Evolutionary conservation across 2,113 vertebrate genomes (phyloP).

Genomic region (Numenius arquata): DNA sequence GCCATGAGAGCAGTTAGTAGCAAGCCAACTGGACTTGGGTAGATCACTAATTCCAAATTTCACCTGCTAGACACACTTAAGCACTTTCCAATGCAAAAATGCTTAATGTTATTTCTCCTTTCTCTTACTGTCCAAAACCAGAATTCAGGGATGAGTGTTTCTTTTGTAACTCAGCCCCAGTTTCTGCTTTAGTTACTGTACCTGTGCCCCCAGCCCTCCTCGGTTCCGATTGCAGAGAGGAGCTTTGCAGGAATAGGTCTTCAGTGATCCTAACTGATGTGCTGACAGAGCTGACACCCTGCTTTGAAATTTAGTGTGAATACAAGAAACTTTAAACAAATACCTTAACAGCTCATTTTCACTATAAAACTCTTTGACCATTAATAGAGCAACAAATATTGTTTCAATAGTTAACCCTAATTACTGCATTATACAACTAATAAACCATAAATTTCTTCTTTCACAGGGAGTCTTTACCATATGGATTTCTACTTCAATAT

Average conservation of each 20-base stretch:
- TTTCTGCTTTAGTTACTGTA: not conserved
- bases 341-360: not conserved
- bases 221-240: not conserved
- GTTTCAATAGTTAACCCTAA: not conserved
- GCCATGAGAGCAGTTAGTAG: not conserved
- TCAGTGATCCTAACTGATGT: not conserved
- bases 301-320: not conserved
- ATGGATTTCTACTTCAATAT: not conserved
- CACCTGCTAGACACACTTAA: not conserved
- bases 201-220: rapidly evolving
- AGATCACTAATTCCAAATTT: not conserved
- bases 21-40: not conserved
- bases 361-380: not conserved
- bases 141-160: not conserved
- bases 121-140: not conserved
- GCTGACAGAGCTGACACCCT: not conserved
- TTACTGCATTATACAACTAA: not conserved
- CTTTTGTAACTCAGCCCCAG: not conserved
- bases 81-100: not conserved
- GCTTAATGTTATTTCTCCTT: not conserved
- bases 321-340: not conserved
- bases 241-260: not conserved
- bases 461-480: not conserved
- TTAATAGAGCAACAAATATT: not conserved
- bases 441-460: not conserved